These are phyloP conservation scores for Brachionus rotundiformis DNA, from an alignment of 1,140 invertebrate species.

Conservation along the genomic window DNA sequence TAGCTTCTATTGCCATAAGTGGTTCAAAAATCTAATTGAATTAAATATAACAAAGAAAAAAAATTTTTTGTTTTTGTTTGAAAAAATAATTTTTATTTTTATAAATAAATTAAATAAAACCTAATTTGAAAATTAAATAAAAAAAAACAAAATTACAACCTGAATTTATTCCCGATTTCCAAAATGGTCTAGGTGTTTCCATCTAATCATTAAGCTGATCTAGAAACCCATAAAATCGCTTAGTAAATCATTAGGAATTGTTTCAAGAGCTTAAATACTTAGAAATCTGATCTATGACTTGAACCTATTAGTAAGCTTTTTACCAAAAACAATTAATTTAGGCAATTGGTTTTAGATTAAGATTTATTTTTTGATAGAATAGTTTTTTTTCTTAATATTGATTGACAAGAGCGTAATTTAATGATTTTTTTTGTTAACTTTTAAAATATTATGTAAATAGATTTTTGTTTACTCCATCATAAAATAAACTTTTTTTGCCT, in stretches of 20 bases:
- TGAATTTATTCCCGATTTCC: too few species aligned
- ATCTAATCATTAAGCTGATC: neutral
- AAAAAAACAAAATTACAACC: neutral
- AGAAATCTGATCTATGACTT: slow-evolving; percentile 1
- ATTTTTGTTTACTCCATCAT: neutral
- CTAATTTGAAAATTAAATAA: neutral
- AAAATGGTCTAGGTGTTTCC: too few species aligned
- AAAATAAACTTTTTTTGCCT: neutral
- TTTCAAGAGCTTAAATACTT: neutral
- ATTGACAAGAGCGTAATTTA: neutral
- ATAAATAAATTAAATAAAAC: neutral
- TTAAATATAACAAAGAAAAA: neutral
- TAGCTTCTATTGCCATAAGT: neutral
- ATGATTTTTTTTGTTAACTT: neutral
- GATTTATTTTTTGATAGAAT: neutral
- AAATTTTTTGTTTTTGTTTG: too few species aligned
- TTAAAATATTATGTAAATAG: slow-evolving; percentile 8
- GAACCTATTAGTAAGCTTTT: neutral
- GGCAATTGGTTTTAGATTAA: neutral
- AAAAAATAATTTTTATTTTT: neutral
- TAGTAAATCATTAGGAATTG: neutral
- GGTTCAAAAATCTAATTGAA: neutral
- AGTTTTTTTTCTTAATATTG: neutral
- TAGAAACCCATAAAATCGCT: neutral
- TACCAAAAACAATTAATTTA: neutral